Evolutionary conservation across 1,140 invertebrate genomes (phyloP).

Genomic region (Lordiphosa stackelbergi): DNA sequence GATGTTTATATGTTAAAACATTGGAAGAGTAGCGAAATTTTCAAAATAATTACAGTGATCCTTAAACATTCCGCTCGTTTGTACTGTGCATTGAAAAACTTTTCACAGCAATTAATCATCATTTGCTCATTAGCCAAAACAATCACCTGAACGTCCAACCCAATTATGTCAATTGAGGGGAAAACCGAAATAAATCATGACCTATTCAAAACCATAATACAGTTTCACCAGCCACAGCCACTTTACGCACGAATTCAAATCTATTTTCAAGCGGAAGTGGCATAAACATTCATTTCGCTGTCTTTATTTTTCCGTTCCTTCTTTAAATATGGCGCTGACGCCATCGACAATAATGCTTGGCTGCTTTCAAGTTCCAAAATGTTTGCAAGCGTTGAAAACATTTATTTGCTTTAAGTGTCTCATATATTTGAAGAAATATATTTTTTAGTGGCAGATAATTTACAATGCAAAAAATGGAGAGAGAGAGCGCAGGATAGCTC

Average conservation of each 20-base stretch:
- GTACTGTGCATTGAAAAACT: not conserved
- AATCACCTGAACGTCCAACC: slow-evolving; percentile 58
- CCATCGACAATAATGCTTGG: slow-evolving; percentile 32
- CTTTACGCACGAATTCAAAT: slow-evolving; percentile 21
- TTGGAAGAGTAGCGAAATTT: not conserved
- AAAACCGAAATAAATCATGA: slow-evolving; percentile 66
- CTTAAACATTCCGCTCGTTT: too few relatives aligned
- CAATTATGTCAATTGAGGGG: slow-evolving; percentile 55
- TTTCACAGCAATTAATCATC: slow-evolving; percentile 34
- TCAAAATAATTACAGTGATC: not conserved
- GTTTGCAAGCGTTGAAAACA: slow-evolving; percentile 15
- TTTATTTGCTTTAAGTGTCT: slow-evolving; percentile 50
- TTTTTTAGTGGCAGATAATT: slow-evolving; percentile 48
- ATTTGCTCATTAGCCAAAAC: slow-evolving; percentile 39
- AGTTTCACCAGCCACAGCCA: slow-evolving; percentile 31
- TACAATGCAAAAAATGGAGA: slow-evolving; percentile 45
- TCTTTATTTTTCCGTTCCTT: slow-evolving; percentile 12
- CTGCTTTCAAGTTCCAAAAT: slow-evolving; percentile 32
- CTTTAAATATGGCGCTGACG: slow-evolving; percentile 74
- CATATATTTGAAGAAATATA: slow-evolving; percentile 44
- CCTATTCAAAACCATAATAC: slow-evolving; percentile 48
- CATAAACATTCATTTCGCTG: slow-evolving; percentile 45
- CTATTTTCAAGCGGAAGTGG: slow-evolving; percentile 66
- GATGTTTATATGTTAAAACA: not conserved
- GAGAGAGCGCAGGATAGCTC: slow-evolving; percentile 11